Conservation (phyloP, 2,888 invertebrate genomes). For the Nemotelus pantherinus region DNA sequence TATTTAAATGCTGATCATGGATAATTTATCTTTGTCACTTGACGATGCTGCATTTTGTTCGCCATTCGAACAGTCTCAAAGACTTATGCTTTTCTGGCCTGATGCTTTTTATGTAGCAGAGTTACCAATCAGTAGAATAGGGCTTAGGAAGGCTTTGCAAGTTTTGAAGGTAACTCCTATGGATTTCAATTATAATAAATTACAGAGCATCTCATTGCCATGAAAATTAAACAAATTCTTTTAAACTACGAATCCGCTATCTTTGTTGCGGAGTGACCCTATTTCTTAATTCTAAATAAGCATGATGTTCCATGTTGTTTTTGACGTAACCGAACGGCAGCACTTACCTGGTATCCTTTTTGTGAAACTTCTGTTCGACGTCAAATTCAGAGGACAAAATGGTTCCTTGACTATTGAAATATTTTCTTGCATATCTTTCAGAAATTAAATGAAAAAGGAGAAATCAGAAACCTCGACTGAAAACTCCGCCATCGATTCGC, state of each 20-base stretch:
- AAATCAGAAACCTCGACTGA: background rate
- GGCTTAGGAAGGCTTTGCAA: background rate
- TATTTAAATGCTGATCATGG: slow-evolving; percentile 49
- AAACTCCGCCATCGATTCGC: background rate
- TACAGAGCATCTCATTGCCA: too few species aligned
- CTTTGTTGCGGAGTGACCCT: too few species aligned
- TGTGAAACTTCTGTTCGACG: too few species aligned
- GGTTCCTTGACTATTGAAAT: slow-evolving; percentile 23
- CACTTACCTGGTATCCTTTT: too few species aligned
- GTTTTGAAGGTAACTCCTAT: background rate
- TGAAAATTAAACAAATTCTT: too few species aligned
- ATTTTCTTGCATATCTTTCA: slow-evolving; percentile 26
- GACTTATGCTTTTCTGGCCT: slow-evolving; percentile 16
- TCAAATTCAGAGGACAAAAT: slow-evolving; percentile 15
- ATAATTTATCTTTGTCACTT: slow-evolving; percentile 50
- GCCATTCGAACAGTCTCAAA: slow-evolving; percentile 9
- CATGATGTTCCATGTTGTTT: too few species aligned
- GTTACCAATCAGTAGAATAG: too few species aligned
- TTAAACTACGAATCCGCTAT: too few species aligned
- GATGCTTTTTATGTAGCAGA: too few species aligned
- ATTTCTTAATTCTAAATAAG: too few species aligned
- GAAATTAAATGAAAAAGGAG: background rate
- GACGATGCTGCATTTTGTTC: slow-evolving; percentile 46
- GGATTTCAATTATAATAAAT: too few species aligned
- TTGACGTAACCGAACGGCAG: too few species aligned